These are phyloP conservation scores for Grus americana DNA, from an alignment of 2,113 vertebrate genomes.

Conservation along the genomic window DNA sequence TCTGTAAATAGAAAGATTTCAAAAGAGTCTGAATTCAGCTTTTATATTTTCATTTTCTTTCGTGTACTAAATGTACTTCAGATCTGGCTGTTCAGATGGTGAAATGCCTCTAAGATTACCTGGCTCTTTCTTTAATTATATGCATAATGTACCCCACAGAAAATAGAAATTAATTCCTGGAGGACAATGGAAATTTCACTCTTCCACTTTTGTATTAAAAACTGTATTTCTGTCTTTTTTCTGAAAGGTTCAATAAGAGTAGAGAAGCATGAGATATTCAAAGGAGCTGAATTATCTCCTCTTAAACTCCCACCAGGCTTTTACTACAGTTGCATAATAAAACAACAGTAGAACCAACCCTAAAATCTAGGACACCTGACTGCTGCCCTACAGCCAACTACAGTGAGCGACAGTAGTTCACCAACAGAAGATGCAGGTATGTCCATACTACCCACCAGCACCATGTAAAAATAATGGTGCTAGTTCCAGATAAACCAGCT, in stretches of 20 bases:
- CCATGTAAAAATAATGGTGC: not conserved
- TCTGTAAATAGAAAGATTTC: not conserved
- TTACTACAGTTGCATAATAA: not conserved
- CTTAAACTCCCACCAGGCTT: not conserved
- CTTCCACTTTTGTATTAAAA: not conserved
- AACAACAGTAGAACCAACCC: not conserved
- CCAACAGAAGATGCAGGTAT: not conserved
- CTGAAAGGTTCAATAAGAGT: not conserved
- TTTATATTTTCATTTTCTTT: not conserved
- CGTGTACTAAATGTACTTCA: not conserved
- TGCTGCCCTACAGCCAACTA: not conserved
- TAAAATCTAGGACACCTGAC: not conserved
- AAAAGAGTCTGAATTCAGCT: not conserved
- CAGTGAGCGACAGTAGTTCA: not conserved
- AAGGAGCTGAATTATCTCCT: not conserved
- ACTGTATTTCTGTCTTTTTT: not conserved
- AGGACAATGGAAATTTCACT: not conserved
- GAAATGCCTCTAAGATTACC: not conserved
- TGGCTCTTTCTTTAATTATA: not conserved
- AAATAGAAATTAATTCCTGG: not conserved
- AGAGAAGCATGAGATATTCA: not conserved
- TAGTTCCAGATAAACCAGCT: not conserved
- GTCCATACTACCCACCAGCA: not conserved
- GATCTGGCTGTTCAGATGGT: not conserved
- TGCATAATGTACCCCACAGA: not conserved